Base-by-base conservation (phyloP, 2,888 invertebrate genomes). In the Venusia cambrica region DNA sequence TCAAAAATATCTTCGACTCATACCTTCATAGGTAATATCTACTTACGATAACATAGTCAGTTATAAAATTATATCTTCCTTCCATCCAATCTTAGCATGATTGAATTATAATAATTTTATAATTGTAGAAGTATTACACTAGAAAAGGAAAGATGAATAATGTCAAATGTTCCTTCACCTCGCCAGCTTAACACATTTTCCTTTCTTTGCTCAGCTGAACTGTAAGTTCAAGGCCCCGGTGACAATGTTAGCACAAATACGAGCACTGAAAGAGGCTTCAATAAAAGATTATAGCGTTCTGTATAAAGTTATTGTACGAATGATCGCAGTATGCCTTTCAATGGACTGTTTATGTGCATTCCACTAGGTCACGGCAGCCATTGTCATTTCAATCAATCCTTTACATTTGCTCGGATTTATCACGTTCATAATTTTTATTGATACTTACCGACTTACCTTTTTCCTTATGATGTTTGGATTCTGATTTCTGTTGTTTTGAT, bases 141-240 rank as follows among this genome's bases (percentile, higher is more conserved):
- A n/a, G n/a, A n/a, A n/a, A n/a, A n/a, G 5, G 22, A 38, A 19
- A 38, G 5, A 22, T 38, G 33, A 29, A 21, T 25, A 35, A 32
- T 45, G 27, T 48, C 36, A 39, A 39, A 45, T 45, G 45, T 52
- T 57, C 25, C 26, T 50, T 47, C 51, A 49, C 52, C 49, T 55
- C 40, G 54, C 56, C 53, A 41, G 51, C 56, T 58, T 56, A 52
- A 38, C 48, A 57, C 48, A 25, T 45, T 48, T 35, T 51, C 41
- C 54, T 58, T 57, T 58, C 49, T 74, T 72, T 71, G 63, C 60
- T 68, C 75, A 77, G 76, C 68, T 74, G 76, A 35, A 45, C 37
- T 40, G 60, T 60, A 67, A 80, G 83, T 83, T 83, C 81, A 83
- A 81, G 83, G 83, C 73, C 70, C 66, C 60, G 31, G 52, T 39